Conservation (phyloP, 37 sponge, comb jelly and placozoan species). For the Beroe ovata region DNA sequence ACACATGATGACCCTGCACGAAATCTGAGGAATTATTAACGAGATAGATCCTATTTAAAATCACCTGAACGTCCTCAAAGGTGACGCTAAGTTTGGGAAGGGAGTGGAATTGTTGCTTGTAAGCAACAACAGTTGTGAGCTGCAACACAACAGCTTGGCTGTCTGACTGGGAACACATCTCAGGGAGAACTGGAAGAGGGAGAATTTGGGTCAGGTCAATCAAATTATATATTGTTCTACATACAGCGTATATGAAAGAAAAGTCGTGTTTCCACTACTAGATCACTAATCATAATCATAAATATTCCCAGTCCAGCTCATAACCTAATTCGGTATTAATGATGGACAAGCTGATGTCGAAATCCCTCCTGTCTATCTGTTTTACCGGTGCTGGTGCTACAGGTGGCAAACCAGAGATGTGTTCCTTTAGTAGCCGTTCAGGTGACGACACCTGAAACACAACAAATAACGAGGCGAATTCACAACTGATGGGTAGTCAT, state of each 20-base stretch:
- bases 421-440: conserved; percentile 19
- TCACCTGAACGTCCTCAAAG: conserved; percentile 50
- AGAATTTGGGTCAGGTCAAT: background rate
- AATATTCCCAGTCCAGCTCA: too few relatives aligned
- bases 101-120: background rate
- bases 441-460: background rate
- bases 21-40: too few relatives aligned
- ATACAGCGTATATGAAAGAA: too few relatives aligned
- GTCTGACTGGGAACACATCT: background rate
- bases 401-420: conserved; percentile 25
- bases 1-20: too few relatives aligned
- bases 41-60: too few relatives aligned
- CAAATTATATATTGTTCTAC: too few relatives aligned
- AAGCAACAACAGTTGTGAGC: conserved; percentile 9
- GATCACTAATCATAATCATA: too few relatives aligned
- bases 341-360: conserved; percentile 46
- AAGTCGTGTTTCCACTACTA: too few relatives aligned
- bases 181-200: conserved; percentile 32
- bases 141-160: conserved; percentile 58
- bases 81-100: conserved; percentile 42
- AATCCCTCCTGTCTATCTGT: conserved; percentile 19
- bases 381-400: conserved; percentile 20
- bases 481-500: too few relatives aligned
- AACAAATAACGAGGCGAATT: too few relatives aligned
- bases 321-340: conserved; percentile 38